Conservation (phyloP, 2,797 vertebrate species). For the Acomys russatus region DNA sequence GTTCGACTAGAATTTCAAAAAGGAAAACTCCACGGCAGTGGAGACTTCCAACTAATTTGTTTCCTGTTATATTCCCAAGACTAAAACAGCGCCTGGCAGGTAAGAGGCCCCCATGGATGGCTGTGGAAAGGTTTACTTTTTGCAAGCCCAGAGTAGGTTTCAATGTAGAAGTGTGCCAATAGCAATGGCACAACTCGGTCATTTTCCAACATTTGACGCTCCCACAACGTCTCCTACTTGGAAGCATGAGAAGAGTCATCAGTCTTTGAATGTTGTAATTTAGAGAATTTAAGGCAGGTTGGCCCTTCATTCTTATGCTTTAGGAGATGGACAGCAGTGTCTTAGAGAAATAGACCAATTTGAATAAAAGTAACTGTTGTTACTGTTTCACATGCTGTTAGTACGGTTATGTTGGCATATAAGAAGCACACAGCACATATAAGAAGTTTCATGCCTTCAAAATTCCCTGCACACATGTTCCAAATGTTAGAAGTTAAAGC, state of each 20-base stretch:
- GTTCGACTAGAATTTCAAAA: background rate
- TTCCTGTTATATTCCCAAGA: background rate
- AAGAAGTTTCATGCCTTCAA: conserved; percentile 54
- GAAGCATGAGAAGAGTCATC: background rate
- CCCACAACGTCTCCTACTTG: conserved; percentile 31
- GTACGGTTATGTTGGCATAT: conserved; percentile 44
- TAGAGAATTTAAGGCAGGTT: conserved; percentile 33
- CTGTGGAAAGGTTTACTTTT: conserved; percentile 33
- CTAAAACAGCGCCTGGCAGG: background rate
- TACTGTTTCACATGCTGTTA: conserved; percentile 50
- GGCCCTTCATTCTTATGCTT: conserved; percentile 13
- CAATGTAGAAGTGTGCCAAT: background rate
- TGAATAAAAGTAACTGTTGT: background rate
- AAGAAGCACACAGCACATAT: conserved; percentile 39
- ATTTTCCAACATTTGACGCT: background rate
- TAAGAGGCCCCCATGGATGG: background rate
- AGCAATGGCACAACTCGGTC: conserved; percentile 19
- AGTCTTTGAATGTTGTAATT: conserved; percentile 19
- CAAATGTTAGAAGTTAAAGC: conserved; percentile 75
- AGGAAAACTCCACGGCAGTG: background rate
- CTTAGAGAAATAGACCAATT: conserved; percentile 24
- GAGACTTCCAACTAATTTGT: background rate
- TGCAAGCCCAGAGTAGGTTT: background rate
- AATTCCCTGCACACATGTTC: conserved; percentile 76
- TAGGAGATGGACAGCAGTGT: background rate